Conservation (phyloP, 2,888 invertebrate species). For the Polietes domitor region DNA sequence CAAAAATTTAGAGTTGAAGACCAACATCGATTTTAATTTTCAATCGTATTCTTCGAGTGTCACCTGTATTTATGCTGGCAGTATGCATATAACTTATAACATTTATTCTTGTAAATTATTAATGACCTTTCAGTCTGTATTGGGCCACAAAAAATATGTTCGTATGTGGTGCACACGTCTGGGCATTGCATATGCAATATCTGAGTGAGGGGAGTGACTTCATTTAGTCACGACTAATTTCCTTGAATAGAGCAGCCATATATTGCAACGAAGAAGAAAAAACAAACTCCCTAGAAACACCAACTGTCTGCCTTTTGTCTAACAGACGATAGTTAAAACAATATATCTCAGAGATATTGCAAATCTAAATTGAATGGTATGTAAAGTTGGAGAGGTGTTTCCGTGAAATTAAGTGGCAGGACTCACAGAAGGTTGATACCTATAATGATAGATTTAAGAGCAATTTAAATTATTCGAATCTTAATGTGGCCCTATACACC, state of each 20-base stretch:
- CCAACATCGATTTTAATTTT: too few species aligned
- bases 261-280: background rate
- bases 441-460: too few species aligned
- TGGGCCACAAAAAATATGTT: background rate
- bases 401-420: too few species aligned
- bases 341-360: background rate
- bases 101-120: slow-evolving; percentile 35
- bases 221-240: slow-evolving; percentile 16
- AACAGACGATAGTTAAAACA: background rate
- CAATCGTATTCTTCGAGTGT: background rate
- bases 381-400: too few species aligned
- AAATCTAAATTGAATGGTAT: too few species aligned
- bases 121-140: slow-evolving; percentile 7
- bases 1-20: too few species aligned
- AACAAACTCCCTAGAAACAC: background rate
- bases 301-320: background rate
- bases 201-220: background rate
- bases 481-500: too few species aligned
- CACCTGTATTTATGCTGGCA: too few species aligned
- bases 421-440: too few species aligned
- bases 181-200: background rate
- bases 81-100: background rate
- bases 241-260: background rate
- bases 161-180: background rate
- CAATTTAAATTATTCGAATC: too few species aligned